phyloP scores from a whole-genome alignment of 1,140 invertebrate genomes.

The Melanaphis sacchari region DNA sequence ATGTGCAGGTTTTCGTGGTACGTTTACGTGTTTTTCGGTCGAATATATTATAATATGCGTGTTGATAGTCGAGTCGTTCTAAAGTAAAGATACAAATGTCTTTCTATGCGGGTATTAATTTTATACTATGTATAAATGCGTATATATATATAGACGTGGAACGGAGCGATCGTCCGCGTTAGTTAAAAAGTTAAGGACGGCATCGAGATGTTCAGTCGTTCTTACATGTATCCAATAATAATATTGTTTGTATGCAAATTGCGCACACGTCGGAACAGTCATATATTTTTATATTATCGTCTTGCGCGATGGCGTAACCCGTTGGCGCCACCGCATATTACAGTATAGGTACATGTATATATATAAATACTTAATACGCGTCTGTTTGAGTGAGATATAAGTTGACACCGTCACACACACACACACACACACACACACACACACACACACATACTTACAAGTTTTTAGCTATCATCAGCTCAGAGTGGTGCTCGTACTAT shows the following conservation, averaged over 20 bases:
- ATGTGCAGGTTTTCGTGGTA: not conserved
- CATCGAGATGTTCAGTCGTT: not conserved
- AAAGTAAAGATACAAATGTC: not conserved
- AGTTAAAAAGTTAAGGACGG: not conserved
- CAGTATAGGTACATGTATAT: not conserved
- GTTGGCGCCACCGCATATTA: conserved; percentile 15
- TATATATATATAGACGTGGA: not conserved
- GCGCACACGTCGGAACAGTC: not conserved
- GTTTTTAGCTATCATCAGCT: not conserved
- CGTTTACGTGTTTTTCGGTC: not conserved
- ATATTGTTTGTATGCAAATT: conserved; percentile 35
- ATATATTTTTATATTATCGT: not conserved
- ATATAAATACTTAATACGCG: not conserved
- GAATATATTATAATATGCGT: not conserved
- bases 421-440: not conserved
- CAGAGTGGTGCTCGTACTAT: not conserved
- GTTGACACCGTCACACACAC: not conserved
- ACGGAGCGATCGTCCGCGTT: not conserved
- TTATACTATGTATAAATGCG: not conserved
- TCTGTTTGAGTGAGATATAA: not conserved
- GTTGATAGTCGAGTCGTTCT: not conserved
- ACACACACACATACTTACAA: not conserved
- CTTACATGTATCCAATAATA: not conserved
- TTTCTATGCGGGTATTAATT: not conserved
- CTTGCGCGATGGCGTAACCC: conserved; percentile 18